Conservation (phyloP, 2,797 vertebrate genomes). For the Microhierax caerulescens region DNA sequence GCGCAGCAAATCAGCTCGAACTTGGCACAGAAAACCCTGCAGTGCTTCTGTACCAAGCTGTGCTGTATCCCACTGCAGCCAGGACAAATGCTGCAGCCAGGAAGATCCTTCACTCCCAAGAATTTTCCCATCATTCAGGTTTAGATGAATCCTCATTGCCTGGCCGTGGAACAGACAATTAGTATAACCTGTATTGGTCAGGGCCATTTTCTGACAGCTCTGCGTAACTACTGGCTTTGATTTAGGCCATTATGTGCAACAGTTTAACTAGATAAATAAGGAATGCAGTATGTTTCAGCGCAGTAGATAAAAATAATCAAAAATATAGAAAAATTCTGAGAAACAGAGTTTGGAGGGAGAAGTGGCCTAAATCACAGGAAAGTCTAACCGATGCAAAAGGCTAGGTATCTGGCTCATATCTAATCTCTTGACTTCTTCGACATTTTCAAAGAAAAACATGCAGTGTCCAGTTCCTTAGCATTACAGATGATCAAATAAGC, state of each 20-base stretch:
- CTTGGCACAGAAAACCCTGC: neutral
- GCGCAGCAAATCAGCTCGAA: neutral
- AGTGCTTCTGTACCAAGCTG: neutral
- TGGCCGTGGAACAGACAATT: neutral
- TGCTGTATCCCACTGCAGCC: neutral
- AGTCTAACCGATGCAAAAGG: neutral
- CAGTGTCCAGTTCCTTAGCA: neutral
- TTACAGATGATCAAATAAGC: neutral
- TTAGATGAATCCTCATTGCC: neutral
- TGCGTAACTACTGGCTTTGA: neutral
- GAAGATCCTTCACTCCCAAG: neutral
- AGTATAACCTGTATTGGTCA: neutral
- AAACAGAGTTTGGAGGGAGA: neutral
- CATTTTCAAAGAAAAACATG: neutral
- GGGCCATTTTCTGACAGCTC: neutral
- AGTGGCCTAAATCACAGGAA: neutral
- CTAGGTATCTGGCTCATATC: neutral
- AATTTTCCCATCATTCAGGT: neutral
- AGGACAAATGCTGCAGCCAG: neutral
- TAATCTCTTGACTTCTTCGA: neutral
- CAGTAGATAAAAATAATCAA: neutral
- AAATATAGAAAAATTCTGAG: neutral
- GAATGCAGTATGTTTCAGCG: neutral
- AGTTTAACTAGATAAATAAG: neutral
- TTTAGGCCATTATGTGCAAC: neutral